A percentile compares a stretch with the other conserved stretches of the same genome.
Conservation (phyloP, 2,888 invertebrate species). For the Drosophila flavopinicola region DNA sequence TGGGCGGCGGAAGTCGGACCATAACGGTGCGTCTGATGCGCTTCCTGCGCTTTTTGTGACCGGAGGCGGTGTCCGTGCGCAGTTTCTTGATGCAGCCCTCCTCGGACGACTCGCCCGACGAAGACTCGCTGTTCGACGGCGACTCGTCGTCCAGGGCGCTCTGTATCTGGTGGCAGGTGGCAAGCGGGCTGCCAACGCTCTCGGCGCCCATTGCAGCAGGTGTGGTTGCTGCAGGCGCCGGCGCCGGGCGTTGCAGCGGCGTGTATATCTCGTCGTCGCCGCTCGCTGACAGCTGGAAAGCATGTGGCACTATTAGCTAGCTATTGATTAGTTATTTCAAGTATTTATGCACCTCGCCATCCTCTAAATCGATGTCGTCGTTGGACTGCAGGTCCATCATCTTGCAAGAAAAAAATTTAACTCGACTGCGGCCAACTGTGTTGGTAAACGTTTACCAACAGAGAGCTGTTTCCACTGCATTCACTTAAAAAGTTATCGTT, state of each 20-base stretch:
- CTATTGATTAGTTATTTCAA: neutral
- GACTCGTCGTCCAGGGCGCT: slow-evolving; percentile 70
- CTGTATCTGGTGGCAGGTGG: slow-evolving; percentile 69
- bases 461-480: slow-evolving; percentile 16
- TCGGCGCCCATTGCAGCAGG: slow-evolving; percentile 40
- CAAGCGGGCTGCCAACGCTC: slow-evolving; percentile 52
- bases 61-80: slow-evolving; percentile 52
- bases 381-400: slow-evolving; percentile 78
- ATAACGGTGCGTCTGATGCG: slow-evolving; percentile 80
- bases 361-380: slow-evolving; percentile 87
- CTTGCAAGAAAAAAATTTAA: slow-evolving; percentile 62
- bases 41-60: slow-evolving; percentile 66
- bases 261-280: slow-evolving; percentile 82
- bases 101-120: slow-evolving; percentile 81
- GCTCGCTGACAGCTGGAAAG: slow-evolving; percentile 78
- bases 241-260: slow-evolving; percentile 79
- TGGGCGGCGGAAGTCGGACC: slow-evolving; percentile 72
- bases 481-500: neutral
- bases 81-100: slow-evolving; percentile 78
- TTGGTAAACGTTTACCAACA: slow-evolving; percentile 34
- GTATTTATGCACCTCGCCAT: slow-evolving; percentile 87
- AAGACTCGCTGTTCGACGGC: slow-evolving; percentile 74
- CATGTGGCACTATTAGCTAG: neutral
- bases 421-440: slow-evolving; percentile 41
- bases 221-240: slow-evolving; percentile 21